Base-by-base conservation (phyloP, 2,113 vertebrate species). In the Bos javanicus region DNA sequence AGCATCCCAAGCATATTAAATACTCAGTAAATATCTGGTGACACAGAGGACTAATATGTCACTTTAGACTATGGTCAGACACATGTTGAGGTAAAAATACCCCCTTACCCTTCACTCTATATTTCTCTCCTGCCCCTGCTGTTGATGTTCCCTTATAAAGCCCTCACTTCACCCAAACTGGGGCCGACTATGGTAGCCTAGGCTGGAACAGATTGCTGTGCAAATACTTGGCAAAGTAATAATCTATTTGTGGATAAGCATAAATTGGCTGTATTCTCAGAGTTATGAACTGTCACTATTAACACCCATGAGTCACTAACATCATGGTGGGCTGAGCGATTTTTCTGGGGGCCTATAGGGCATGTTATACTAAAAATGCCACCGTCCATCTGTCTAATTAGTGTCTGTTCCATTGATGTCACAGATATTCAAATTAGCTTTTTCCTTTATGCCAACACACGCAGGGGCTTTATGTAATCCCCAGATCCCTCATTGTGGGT, bases 211-310 rank as follows among this genome's bases (percentile, higher is more conserved):
- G 97, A 92, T 90, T 96, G 88, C 88, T 92, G 50, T 92, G 92
- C 83, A 89, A 93, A 91, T 89, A 83, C 96, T 98, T 97, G 88
- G 62, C 95, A 62, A 90, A 97, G 88, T 56, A 80, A 87, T 67
- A 60, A 80, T 80, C 84, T 96, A 93, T 92, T 94, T 92, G 95
- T 90, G 62, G 95, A 87, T 84, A 95, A 86, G 95, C 80, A 97
- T 80, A 81, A 88, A 90, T 83, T 96, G 93, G 93, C 97, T 96
- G 56, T 71, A n/a, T 92, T 62, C 88, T 94, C 71, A 87, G 97
- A 97, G 93, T 95, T 97, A 95, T 87, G 93, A 95, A 86, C 84
- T 94, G 90, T 97, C 97, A 97, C 88, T 92, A 97, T 83, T 78
- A 97, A 97, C 93, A 97, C 90, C 71, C 80, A 57, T 95, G 93